phyloP scores from a whole-genome alignment of 1,140 invertebrate genomes.

The Philaenus spumarius region DNA sequence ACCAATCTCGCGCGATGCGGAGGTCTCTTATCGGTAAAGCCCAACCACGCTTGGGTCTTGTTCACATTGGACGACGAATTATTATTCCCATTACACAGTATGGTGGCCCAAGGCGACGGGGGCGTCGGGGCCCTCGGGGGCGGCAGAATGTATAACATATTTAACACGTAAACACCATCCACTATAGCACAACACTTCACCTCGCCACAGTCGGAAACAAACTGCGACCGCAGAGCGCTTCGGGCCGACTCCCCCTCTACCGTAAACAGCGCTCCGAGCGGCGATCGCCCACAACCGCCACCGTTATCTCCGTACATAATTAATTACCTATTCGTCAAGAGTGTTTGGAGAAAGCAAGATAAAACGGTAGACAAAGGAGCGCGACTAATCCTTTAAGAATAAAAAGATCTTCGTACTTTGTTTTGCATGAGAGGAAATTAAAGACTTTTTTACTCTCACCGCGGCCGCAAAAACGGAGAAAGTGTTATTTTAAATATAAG shows the following conservation, averaged over 20 bases:
- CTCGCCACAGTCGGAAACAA: background rate
- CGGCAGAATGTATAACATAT: slow-evolving; percentile 43
- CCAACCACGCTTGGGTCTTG: background rate
- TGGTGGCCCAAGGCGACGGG: slow-evolving; percentile 45
- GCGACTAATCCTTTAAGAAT: background rate
- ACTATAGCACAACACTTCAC: background rate
- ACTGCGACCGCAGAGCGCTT: background rate
- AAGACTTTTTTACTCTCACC: too few relatives aligned
- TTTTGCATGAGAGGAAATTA: slow-evolving; percentile 3
- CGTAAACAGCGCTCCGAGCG: background rate
- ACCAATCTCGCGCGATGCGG: background rate
- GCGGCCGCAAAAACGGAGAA: too few relatives aligned
- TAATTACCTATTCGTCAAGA: background rate
- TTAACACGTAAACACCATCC: background rate
- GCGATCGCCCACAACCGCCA: background rate
- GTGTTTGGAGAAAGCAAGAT: background rate
- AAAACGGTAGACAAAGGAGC: background rate
- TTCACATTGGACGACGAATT: background rate
- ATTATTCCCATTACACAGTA: slow-evolving; percentile 28
- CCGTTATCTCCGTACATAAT: background rate
- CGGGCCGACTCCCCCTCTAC: background rate
- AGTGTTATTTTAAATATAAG: too few relatives aligned
- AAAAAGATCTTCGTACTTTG: background rate
- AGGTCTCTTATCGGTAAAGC: slow-evolving; percentile 19
- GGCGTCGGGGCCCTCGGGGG: slow-evolving; percentile 43